Evolutionary conservation across 2,797 vertebrate species (phyloP).

Genomic region (Cossypha polioptera): DNA sequence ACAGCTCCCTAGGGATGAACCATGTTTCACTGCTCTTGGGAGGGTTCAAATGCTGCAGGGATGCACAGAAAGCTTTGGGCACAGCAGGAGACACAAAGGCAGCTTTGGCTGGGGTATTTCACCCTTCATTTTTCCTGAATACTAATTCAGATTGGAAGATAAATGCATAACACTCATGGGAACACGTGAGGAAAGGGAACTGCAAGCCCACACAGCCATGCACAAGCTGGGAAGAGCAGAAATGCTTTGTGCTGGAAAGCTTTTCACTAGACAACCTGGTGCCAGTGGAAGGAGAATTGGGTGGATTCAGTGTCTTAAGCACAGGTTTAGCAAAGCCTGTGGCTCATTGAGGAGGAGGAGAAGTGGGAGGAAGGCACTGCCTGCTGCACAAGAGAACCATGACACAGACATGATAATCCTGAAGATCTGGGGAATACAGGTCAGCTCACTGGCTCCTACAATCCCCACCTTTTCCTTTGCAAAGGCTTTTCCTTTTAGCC

Average conservation of each 20-base stretch:
- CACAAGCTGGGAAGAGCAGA: not conserved
- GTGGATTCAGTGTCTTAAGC: not conserved
- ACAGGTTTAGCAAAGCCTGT: not conserved
- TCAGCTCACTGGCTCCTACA: not conserved
- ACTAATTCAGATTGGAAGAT: not conserved
- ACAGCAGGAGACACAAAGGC: not conserved
- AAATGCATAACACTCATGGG: rapidly evolving
- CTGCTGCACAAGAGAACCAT: not conserved
- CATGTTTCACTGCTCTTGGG: not conserved
- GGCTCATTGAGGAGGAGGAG: not conserved
- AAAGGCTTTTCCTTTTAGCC: not conserved
- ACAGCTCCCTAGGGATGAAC: not conserved
- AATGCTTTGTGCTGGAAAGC: not conserved
- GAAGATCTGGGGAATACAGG: not conserved
- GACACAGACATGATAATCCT: not conserved
- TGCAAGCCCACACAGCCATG: not conserved
- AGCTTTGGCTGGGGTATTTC: not conserved
- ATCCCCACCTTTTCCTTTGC: not conserved
- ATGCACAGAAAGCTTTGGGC: not conserved
- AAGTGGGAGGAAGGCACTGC: not conserved
- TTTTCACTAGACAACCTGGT: not conserved
- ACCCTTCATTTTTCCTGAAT: not conserved
- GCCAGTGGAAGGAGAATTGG: not conserved
- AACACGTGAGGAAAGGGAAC: not conserved
- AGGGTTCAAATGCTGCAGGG: not conserved